Conservation (phyloP, 2,113 vertebrate species). For the western clawed frog (Xenopus tropicalis) region UCB_Xtro_10.0 CM004448.2:83813001-83813500, state of each 20-base stretch:
- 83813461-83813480: too few relatives aligned
- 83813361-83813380: too few relatives aligned
- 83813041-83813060: slow-evolving; percentile 1
- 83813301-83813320: background rate
- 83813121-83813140: too few relatives aligned
- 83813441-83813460: too few relatives aligned
- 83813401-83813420: too few relatives aligned
- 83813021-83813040: background rate
- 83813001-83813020: background rate
- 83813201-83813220: background rate
- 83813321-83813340: too few relatives aligned
- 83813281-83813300: background rate
- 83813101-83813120: background rate
- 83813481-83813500: too few relatives aligned
- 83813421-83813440: too few relatives aligned
- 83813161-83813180: background rate
- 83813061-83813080: background rate
- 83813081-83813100: background rate
- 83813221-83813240: background rate
- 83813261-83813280: background rate
- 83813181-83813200: too few relatives aligned
- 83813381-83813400: too few relatives aligned
- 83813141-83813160: too few relatives aligned
- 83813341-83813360: too few relatives aligned
- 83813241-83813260: background rate